These are phyloP conservation scores for Eupeodes luniger DNA, from an alignment of 2,888 invertebrate species.

Conservation along the genomic window DNA sequence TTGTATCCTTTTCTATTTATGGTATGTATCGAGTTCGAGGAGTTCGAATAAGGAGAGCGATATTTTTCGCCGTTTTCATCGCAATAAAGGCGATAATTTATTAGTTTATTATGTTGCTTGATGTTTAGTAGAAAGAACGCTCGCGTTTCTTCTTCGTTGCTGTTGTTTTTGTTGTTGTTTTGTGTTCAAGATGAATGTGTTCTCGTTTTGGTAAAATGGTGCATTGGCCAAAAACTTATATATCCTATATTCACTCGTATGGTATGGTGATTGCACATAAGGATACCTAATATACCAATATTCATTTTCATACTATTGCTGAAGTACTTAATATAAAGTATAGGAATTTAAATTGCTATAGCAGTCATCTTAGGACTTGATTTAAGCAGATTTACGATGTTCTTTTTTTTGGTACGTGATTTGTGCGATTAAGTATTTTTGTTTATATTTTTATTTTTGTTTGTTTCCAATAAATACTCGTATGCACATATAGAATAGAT, in stretches of 20 bases:
- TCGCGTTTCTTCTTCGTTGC: not conserved
- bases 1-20: conserved; percentile 44
- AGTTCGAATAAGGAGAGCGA: conserved; percentile 33
- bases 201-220: conserved; percentile 40
- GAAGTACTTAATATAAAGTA: not conserved
- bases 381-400: conserved; percentile 71
- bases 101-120: conserved; percentile 68
- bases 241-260: no score
- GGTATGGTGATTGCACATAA: conserved; percentile 62
- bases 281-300: conserved; percentile 6
- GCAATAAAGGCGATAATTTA: conserved; percentile 76
- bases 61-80: conserved; percentile 75
- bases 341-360: conserved; percentile 70
- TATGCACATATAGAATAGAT: not conserved
- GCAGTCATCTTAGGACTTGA: conserved; percentile 65
- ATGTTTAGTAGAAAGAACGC: conserved; percentile 14
- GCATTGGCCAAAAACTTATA: conserved; percentile 63
- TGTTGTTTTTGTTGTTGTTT: no score
- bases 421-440: conserved; percentile 65
- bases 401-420: conserved; percentile 70
- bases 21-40: conserved; percentile 16
- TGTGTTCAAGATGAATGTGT: conserved; percentile 41
- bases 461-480: conserved; percentile 9
- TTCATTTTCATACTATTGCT: not conserved
- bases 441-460: not conserved